These are phyloP conservation scores for Luperina nickerlii DNA, from an alignment of 2,888 invertebrate species.

Conservation along the genomic window DNA sequence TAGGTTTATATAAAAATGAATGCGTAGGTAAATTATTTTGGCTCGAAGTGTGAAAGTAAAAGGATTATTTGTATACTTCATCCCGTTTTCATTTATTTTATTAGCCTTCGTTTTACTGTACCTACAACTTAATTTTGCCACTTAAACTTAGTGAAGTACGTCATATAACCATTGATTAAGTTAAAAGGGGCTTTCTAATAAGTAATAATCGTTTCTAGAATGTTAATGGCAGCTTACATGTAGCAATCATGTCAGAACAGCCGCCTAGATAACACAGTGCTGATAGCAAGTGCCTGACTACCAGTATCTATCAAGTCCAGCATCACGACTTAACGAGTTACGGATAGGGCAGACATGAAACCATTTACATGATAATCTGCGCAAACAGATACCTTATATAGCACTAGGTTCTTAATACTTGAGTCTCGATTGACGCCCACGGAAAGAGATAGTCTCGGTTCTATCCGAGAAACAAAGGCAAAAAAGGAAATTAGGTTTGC, in stretches of 20 bases:
- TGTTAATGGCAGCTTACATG: constrained; percentile 18
- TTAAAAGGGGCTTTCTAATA: background rate
- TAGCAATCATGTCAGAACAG: constrained; percentile 40
- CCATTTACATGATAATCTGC: constrained; percentile 57
- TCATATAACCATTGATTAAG: background rate
- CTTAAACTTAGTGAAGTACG: background rate
- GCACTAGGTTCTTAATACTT: constrained; percentile 26
- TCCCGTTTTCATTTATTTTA: background rate
- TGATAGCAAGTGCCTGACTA: constrained; percentile 32
- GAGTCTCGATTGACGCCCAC: constrained; percentile 36
- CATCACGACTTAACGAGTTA: constrained; percentile 46
- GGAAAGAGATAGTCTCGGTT: constrained; percentile 29
- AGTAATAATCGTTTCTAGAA: constrained; percentile 4
- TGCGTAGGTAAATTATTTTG: background rate
- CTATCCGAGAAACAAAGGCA: background rate
- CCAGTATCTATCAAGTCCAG: constrained; percentile 35
- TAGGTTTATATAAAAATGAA: background rate
- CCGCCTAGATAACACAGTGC: constrained; percentile 40
- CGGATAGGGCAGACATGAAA: constrained; percentile 28
- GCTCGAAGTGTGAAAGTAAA: background rate
- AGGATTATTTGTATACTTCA: background rate
- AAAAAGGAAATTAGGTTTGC: constrained; percentile 24
- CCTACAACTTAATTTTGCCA: constrained; percentile 10
- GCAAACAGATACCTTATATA: constrained; percentile 42
- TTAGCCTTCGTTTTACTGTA: background rate